phyloP scores from a whole-genome alignment of 2,888 invertebrate genomes.

The Gisinianus flammeolus region DNA sequence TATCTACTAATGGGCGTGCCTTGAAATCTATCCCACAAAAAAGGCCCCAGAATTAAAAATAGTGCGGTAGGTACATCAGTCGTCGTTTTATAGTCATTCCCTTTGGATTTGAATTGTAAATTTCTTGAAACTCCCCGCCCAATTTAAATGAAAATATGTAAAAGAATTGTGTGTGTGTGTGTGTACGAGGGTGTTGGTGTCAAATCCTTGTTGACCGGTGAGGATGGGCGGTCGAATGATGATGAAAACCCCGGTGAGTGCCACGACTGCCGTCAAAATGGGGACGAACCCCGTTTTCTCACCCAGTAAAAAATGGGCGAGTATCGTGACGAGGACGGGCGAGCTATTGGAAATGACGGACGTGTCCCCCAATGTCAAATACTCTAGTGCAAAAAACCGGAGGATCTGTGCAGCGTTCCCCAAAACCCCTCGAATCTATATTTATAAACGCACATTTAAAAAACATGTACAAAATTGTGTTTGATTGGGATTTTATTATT shows the following conservation, averaged over 20 bases:
- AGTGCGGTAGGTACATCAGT: no score
- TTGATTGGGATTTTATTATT: no score
- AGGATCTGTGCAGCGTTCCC: slow-evolving; percentile 52
- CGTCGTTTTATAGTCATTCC: no score
- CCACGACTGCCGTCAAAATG: slow-evolving; percentile 49
- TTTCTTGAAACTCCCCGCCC: no score
- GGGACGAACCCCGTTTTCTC: slow-evolving; percentile 55
- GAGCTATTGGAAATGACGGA: slow-evolving; percentile 54
- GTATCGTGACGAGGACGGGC: slow-evolving; percentile 54
- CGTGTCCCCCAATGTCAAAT: slow-evolving; percentile 56
- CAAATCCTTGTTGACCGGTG: slow-evolving; percentile 52
- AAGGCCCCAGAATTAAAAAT: no score
- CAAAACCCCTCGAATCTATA: slow-evolving; percentile 53
- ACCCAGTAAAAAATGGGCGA: slow-evolving; percentile 56
- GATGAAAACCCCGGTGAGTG: slow-evolving; percentile 51
- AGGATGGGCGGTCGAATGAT: slow-evolving; percentile 54
- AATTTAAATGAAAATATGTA: no score
- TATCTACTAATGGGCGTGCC: no score
- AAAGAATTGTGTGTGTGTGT: background rate
- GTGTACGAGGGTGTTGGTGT: slow-evolving; percentile 51
- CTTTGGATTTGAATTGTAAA: no score
- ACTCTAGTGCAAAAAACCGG: slow-evolving; percentile 55
- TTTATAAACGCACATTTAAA: no score
- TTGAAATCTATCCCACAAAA: no score
- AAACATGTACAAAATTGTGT: no score